Evolutionary conservation across 1,140 invertebrate species (phyloP), one percentile per base, ranked within the genome.

Genomic region (Drosophila nigrodunni): DNA sequence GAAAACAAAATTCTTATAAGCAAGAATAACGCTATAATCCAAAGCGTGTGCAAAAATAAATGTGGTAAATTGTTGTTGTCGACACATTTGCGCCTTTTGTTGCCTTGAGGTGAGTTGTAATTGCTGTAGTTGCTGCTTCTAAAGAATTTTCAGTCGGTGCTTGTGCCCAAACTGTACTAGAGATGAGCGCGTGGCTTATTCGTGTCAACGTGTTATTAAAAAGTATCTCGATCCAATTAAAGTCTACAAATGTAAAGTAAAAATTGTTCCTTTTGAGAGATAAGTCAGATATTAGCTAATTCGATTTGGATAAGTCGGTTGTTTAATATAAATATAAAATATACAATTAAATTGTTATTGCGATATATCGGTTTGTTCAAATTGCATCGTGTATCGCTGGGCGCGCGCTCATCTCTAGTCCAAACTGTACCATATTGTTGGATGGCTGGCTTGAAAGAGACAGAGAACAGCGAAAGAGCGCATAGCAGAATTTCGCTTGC

Each of bases 401-500:
- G 44, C 39, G 39, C 66, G 35, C 35, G 50, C 39, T 35, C 75
- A 74, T 60, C 66, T 74, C 76, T 69, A 70, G 55, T 59, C 67
- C 61, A 74, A 87, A 87, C 83, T 87, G 83, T 87, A 87, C 83
- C 83, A 88, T 88, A 88, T 87, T 87, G 82, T 58, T 69, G 46
- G 39, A 49, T 65, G 61, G 55, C 50, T 67, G 41, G 44, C 25
- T 18, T 7, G 34, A 49, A 9, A 57, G 35, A 37, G 25, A 47
- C 41, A 74, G 34, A 74, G 34, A 60, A 6, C 25, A 4, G 4
- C 25, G 18, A 61, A 25, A 59, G 47, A 39, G 41, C 35, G 50
- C 43, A 46, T 35, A 55, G 25, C 25, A 49, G 21, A 47, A 55
- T 70, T 70, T 68, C 10, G 18, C 55, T 59, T 35, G 21, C 34